Conservation (phyloP, 37 sponge, comb jelly and placozoan species). For the Aphrocallistes beatrix region DNA sequence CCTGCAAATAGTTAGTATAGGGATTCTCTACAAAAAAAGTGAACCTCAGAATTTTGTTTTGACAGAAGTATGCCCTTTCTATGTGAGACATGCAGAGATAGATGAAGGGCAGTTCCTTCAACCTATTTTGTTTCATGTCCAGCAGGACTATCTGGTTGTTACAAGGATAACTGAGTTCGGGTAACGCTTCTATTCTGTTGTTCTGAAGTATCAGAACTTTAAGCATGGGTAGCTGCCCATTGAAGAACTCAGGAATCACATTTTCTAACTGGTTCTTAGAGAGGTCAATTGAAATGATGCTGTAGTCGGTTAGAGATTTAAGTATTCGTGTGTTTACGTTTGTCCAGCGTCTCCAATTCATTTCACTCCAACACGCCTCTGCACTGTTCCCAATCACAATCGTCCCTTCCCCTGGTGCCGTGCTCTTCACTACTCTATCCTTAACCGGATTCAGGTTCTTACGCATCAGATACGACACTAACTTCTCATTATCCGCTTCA, state of each 20-base stretch:
- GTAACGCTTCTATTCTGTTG: background rate
- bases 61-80: background rate
- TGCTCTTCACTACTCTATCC: background rate
- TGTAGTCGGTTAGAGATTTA: background rate
- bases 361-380: background rate
- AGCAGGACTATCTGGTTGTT: background rate
- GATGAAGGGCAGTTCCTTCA: constrained; percentile 2
- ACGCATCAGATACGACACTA: background rate
- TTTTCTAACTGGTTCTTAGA: background rate
- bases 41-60: background rate
- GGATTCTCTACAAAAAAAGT: background rate
- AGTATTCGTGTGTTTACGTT: background rate
- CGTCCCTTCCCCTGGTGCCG: background rate
- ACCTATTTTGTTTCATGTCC: background rate
- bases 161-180: background rate
- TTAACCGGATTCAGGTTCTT: background rate
- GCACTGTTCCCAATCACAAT: background rate
- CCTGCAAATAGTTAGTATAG: background rate
- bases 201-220: background rate
- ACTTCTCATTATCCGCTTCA: background rate
- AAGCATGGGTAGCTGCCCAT: background rate
- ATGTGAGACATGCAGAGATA: background rate
- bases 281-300: background rate
- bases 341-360: constrained; percentile 1
- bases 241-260: background rate